phyloP scores from a whole-genome alignment of 2,888 invertebrate genomes.

The Diplolepis rosae region DNA sequence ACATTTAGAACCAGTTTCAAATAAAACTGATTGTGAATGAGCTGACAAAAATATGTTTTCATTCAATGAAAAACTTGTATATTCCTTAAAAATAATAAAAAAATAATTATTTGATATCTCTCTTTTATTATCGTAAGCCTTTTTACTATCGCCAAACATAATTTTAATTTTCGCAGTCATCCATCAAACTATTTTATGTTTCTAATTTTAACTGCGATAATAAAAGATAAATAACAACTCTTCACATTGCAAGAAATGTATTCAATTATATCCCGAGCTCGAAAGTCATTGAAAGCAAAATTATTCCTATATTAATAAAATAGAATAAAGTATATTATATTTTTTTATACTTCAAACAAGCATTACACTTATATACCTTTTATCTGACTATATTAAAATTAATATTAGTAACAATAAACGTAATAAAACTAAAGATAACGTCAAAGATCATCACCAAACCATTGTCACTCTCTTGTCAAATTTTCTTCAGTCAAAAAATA shows the following conservation, averaged over 20 bases:
- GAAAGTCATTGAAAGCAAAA: background rate
- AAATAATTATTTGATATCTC: no score
- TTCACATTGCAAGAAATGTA: slow-evolving; percentile 4
- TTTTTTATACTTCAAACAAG: background rate
- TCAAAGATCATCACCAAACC: slow-evolving; percentile 6
- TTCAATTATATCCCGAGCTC: background rate
- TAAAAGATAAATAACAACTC: slow-evolving; percentile 13
- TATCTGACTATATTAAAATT: background rate
- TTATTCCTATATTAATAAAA: background rate
- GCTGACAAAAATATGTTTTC: no score
- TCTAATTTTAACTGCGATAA: no score
- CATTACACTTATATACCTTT: background rate
- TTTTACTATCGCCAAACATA: background rate
- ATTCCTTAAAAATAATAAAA: background rate
- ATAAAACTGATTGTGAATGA: no score
- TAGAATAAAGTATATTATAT: background rate
- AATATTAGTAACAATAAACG: background rate
- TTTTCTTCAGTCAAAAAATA: slow-evolving; percentile 15
- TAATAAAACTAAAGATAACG: background rate
- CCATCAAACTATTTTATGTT: no score
- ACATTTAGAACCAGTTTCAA: no score
- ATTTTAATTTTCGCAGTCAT: background rate
- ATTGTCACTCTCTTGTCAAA: slow-evolving; percentile 13
- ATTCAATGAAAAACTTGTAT: background rate
- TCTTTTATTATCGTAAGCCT: background rate